Base-by-base conservation (phyloP, 2,113 vertebrate genomes). In the Nerophis ophidion region DNA sequence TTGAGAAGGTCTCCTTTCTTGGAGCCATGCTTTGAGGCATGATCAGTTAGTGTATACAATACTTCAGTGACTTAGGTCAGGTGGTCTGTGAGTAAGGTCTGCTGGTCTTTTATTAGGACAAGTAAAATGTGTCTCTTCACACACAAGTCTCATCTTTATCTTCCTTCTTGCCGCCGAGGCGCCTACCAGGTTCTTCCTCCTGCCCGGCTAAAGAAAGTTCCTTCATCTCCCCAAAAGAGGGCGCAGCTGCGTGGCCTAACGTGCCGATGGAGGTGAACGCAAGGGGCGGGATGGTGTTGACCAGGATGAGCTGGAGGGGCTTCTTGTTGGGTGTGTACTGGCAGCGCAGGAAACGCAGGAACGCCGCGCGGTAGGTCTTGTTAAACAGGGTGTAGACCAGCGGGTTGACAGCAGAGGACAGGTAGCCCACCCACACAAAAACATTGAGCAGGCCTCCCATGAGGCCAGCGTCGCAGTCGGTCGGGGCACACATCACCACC, bases 401-500 rank as follows among this genome's bases (percentile, higher is more conserved):
- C 0, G 96, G 96, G 52, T 99, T 99, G 71, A 99, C 94, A 0
- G 93, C 96, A 0, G 96, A 99, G 13, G 96, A 98, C 71, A 99
- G 81, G 81, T 99, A 99, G 0, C 96, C 96, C 17, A 98, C 93
- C 96, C 96, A 99, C 10, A 99, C 96, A 3, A 99, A 99, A 36
- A 98, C 71, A 0, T 98, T 97, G 42, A 98, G 91, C 63, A 99
- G 90, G 17, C 85, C 88, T 12, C 75, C 91, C 48, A 97, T 87
- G 60, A 97, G 72, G 0, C 72, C 63, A 4, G 91, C 74, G 0
- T 92, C 88, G 33, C 96, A 99, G 0, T 85, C 84, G 0, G 89
- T 74, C 0, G 92, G 81, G 46, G 92, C 90, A 55, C 96, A 99
- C 53, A 91, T 90, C 65, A 95, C 95, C 0, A 89, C 90, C 89